These are phyloP conservation scores for Macrocentrus cingulum DNA, from an alignment of 1,140 invertebrate species.

Conservation along the genomic window DNA sequence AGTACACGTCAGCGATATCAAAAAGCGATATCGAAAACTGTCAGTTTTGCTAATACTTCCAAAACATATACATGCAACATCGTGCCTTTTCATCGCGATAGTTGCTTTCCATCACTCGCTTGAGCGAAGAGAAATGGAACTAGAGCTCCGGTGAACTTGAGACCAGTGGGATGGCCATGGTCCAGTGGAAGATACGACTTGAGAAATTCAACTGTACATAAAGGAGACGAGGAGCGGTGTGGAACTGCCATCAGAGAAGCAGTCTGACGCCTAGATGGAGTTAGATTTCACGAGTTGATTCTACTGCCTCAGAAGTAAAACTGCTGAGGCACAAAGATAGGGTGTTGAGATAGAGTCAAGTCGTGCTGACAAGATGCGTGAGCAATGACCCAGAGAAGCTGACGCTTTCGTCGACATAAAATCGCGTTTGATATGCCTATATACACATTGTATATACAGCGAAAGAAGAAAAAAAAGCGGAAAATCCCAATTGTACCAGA, in stretches of 20 bases:
- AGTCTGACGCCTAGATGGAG: conserved; percentile 1
- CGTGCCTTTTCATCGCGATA: not conserved
- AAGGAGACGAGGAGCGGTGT: conserved; percentile 14
- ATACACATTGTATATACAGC: not conserved
- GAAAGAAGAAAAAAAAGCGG: not conserved
- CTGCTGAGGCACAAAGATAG: conserved; percentile 34
- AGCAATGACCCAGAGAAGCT: conserved; percentile 27
- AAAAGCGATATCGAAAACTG: too few species aligned
- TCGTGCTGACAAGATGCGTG: conserved; percentile 26
- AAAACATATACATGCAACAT: too few species aligned
- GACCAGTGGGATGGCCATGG: conserved; percentile 46
- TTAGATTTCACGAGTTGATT: conserved; percentile 48
- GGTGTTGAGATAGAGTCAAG: conserved; percentile 26
- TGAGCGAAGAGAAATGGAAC: not conserved
- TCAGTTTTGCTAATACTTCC: too few species aligned
- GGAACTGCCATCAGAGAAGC: conserved; percentile 7
- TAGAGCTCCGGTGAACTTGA: conserved; percentile 34
- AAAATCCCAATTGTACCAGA: not conserved
- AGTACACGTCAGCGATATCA: too few species aligned
- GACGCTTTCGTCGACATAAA: conserved; percentile 3
- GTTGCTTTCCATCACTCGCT: not conserved
- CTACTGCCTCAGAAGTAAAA: conserved; percentile 14
- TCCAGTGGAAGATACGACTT: conserved; percentile 32
- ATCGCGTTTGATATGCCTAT: too few species aligned
- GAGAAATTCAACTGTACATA: conserved; percentile 9